These are phyloP conservation scores for Caenorhabditis auriculariae DNA, from an alignment of 2,888 invertebrate genomes.

Conservation along the genomic window DNA sequence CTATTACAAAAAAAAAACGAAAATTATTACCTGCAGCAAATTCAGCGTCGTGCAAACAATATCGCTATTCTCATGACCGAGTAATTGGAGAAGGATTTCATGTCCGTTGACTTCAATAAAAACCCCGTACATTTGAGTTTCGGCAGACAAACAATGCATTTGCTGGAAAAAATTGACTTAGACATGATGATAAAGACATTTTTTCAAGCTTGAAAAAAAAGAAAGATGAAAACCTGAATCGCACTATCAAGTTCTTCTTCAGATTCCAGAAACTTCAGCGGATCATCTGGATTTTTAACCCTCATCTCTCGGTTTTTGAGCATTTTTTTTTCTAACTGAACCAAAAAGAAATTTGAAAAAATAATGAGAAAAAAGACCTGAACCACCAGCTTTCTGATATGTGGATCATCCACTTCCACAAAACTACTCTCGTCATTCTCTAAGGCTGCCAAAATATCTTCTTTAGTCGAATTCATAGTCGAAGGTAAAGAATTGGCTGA, in stretches of 20 bases:
- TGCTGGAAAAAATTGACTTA: conserved; percentile 70
- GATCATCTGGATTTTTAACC: conserved; percentile 84
- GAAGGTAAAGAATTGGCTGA: conserved; percentile 10
- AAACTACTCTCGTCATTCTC: conserved; percentile 20
- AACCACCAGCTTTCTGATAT: conserved; percentile 46
- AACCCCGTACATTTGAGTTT: conserved; percentile 88
- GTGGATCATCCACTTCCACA: conserved; percentile 45
- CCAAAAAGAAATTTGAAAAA: background rate
- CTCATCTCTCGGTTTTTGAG: conserved; percentile 94
- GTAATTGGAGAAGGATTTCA: conserved; percentile 84
- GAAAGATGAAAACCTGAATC: conserved; percentile 69
- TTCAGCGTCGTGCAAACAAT: conserved; percentile 80
- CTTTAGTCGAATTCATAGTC: conserved; percentile 13
- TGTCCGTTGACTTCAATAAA: conserved; percentile 84
- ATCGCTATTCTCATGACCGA: conserved; percentile 94
- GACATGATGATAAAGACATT: background rate
- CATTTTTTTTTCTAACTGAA: conserved; percentile 78
- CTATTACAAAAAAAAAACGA: background rate
- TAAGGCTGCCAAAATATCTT: conserved; percentile 51
- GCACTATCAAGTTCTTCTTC: conserved; percentile 89
- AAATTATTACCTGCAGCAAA: conserved; percentile 66
- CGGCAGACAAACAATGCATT: conserved; percentile 88
- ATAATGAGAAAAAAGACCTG: conserved; percentile 23
- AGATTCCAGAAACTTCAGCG: conserved; percentile 83
- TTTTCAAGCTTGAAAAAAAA: background rate